phyloP scores from a whole-genome alignment of 1,140 invertebrate genomes.

The Drosophila kohkoa region DNA sequence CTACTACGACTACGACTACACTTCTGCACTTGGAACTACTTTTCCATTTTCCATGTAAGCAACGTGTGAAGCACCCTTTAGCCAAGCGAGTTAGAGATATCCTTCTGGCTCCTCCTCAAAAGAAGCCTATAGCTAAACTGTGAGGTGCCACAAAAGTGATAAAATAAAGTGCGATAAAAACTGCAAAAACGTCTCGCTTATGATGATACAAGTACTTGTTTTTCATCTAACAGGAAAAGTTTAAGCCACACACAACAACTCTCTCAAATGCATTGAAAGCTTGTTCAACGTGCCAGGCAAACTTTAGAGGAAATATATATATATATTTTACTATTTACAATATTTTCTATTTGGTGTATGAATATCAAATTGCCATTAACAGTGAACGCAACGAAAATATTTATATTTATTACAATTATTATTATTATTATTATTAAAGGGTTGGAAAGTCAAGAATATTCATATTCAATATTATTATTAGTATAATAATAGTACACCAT shows the following conservation, averaged over 20 bases:
- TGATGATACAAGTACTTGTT: conserved; percentile 1
- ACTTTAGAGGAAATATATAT: no score
- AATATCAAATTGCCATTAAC: no score
- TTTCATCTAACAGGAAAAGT: neutral
- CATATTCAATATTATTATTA: no score
- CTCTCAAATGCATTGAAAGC: neutral
- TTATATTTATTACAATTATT: no score
- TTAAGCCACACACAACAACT: neutral
- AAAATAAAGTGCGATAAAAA: neutral
- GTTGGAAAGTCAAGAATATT: no score
- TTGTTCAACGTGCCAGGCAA: neutral
- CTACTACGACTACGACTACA: neutral
- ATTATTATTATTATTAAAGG: no score
- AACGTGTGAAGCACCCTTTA: conserved; percentile 33
- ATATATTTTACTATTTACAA: no score
- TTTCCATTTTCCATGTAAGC: conserved; percentile 38
- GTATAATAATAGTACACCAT: no score
- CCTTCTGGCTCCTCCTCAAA: neutral
- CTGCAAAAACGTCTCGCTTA: neutral
- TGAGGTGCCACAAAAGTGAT: neutral
- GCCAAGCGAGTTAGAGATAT: neutral
- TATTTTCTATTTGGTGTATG: no score
- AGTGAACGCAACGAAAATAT: no score
- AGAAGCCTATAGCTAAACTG: conserved; percentile 28
- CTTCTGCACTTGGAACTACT: conserved; percentile 67